phyloP scores from a whole-genome alignment of 2,797 vertebrate genomes.

The Poeciliopsis infans region DNA sequence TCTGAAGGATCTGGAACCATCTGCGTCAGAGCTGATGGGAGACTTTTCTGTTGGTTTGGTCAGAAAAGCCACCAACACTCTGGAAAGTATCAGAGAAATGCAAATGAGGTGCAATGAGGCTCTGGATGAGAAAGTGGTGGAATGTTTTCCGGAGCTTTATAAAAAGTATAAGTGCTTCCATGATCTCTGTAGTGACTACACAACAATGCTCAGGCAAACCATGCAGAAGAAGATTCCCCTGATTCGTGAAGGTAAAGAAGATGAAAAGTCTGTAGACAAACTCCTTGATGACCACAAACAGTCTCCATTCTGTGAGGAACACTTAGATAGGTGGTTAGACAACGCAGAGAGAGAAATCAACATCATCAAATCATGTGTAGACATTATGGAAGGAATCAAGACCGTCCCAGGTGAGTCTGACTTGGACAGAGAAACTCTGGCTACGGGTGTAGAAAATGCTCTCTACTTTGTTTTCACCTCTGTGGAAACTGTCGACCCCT shows the following conservation, averaged over 20 bases:
- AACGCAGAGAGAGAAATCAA: constrained; percentile 40
- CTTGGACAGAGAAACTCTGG: constrained; percentile 19
- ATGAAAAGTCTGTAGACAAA: constrained; percentile 6
- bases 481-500: not conserved
- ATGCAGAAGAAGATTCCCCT: constrained; percentile 5
- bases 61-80: not conserved
- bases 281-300: constrained; percentile 20
- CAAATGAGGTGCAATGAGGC: constrained; percentile 24
- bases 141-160: constrained; percentile 22
- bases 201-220: not conserved
- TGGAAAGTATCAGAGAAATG: constrained; percentile 34
- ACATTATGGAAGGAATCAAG: constrained; percentile 10
- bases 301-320: constrained; percentile 42
- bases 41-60: constrained; percentile 40
- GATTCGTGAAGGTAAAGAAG: constrained; percentile 42
- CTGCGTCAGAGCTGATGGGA: constrained; percentile 14
- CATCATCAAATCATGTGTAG: constrained; percentile 33
- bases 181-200: constrained; percentile 3
- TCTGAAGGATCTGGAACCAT: constrained; percentile 26
- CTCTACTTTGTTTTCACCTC: constrained; percentile 38
- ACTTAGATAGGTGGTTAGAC: constrained; percentile 59
- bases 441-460: not conserved
- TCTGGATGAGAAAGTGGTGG: constrained; percentile 6
- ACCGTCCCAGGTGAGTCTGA: constrained; percentile 22
- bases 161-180: not conserved